Evolutionary conservation across 2,113 vertebrate species (phyloP).

Genomic region (Clarias magur): DNA sequence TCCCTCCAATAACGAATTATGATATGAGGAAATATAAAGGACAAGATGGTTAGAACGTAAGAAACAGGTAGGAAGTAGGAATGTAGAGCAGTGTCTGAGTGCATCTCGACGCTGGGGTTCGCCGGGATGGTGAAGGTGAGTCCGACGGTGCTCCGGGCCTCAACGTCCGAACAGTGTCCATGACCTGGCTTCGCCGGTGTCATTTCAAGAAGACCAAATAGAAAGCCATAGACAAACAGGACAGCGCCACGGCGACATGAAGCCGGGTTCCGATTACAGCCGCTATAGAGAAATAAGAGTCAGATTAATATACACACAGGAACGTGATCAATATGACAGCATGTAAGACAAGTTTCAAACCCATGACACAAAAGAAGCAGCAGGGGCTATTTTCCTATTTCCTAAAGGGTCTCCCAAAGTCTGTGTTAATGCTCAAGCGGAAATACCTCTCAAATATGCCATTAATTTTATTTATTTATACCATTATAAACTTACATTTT

Average conservation of each 20-base stretch:
- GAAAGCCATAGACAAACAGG: slow-evolving; percentile 87
- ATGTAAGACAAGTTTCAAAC: not conserved
- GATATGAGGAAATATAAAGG: slow-evolving; percentile 5
- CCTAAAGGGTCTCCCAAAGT: too few species aligned
- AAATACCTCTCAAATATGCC: too few species aligned
- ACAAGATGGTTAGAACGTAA: not conserved
- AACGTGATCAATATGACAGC: not conserved
- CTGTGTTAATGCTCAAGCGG: too few species aligned
- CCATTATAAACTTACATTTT: too few species aligned
- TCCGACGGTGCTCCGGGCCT: slow-evolving; percentile 39
- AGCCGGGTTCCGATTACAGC: slow-evolving; percentile 90
- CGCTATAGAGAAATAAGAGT: slow-evolving; percentile 64
- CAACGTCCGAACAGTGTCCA: slow-evolving; percentile 54
- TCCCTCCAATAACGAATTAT: slow-evolving; percentile 7
- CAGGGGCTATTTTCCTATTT: too few species aligned
- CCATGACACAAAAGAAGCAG: not conserved
- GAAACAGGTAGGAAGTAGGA: slow-evolving; percentile 12
- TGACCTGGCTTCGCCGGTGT: slow-evolving; percentile 54
- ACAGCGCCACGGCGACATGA: slow-evolving; percentile 81
- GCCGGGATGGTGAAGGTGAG: not conserved
- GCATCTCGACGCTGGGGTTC: slow-evolving; percentile 55
- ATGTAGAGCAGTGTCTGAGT: slow-evolving; percentile 28
- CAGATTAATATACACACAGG: not conserved
- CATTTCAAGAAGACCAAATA: slow-evolving; percentile 90
- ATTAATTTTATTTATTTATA: too few species aligned